Conservation (phyloP, 1,140 invertebrate genomes). For the Diploscapter pachys region DNA sequence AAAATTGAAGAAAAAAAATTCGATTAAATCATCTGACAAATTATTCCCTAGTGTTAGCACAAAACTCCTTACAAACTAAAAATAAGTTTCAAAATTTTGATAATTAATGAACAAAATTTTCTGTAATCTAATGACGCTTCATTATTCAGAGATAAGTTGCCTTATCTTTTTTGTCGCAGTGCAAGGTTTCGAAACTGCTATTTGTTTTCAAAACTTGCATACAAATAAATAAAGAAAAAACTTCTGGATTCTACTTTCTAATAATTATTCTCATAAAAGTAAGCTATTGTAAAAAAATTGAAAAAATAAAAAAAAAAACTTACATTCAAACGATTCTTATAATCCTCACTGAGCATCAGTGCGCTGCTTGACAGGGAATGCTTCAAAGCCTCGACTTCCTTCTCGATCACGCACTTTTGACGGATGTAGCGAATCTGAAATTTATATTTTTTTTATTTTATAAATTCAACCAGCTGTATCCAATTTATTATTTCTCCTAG, state of each 20-base stretch:
- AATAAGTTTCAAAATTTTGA: neutral
- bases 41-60: neutral
- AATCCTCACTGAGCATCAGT: slow-evolving; percentile 30
- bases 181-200: neutral
- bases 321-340: slow-evolving; percentile 28
- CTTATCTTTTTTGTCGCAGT: slow-evolving; percentile 4
- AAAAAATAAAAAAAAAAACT: too few species aligned
- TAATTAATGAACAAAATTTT: too few species aligned
- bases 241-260: too few species aligned
- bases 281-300: too few species aligned
- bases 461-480: too few species aligned
- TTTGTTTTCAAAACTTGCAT: too few species aligned
- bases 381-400: slow-evolving; percentile 2
- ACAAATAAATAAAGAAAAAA: too few species aligned
- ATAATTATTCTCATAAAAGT: too few species aligned
- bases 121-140: too few species aligned
- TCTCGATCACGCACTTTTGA: slow-evolving; percentile 3
- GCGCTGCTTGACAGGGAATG: slow-evolving; percentile 22
- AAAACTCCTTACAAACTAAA: neutral
- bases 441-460: too few species aligned
- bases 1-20: neutral
- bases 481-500: too few species aligned
- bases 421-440: slow-evolving; percentile 14
- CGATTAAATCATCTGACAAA: neutral
- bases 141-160: too few species aligned